Conservation (phyloP, 2,113 vertebrate species). For the Pelvicachromis taeniatus region DNA sequence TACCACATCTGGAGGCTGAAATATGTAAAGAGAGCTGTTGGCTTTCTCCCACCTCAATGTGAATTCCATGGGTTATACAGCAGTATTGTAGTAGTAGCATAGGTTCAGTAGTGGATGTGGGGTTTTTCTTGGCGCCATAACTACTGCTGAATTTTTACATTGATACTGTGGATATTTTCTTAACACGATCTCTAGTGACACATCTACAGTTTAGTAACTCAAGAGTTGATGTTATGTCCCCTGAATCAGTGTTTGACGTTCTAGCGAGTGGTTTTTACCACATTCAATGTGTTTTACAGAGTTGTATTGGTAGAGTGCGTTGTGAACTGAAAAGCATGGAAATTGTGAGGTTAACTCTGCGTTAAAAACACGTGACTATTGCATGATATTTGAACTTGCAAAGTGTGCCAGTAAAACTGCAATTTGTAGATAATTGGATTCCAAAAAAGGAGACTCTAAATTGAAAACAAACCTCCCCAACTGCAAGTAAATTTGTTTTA, state of each 20-base stretch:
- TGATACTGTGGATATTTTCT: constrained; percentile 32
- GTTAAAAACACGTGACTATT: constrained; percentile 53
- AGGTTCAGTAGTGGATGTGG: constrained; percentile 17
- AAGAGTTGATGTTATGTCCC: constrained; percentile 16
- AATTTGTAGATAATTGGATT: not conserved
- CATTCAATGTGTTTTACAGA: constrained; percentile 30
- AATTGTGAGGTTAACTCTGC: constrained; percentile 49
- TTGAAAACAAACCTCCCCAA: not conserved
- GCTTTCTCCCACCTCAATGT: constrained; percentile 71
- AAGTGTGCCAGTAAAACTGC: constrained; percentile 34
- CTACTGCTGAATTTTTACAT: constrained; percentile 29
- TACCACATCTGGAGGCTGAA: constrained; percentile 42
- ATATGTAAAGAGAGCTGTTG: constrained; percentile 30
- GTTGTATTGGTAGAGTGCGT: constrained; percentile 32
- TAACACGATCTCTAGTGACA: constrained; percentile 11
- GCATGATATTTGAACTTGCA: constrained; percentile 66
- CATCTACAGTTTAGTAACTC: constrained; percentile 11
- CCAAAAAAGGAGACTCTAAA: not conserved
- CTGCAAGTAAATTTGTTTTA: not conserved
- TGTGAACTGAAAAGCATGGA: constrained; percentile 65
- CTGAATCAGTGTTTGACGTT: constrained; percentile 28
- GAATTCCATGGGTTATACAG: constrained; percentile 65
- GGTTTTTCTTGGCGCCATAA: constrained; percentile 15
- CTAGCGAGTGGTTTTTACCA: constrained; percentile 48
- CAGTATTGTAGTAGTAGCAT: constrained; percentile 76